Evolutionary conservation across 2,797 vertebrate species (phyloP).

Genomic region (Leptodactylus fallax): DNA sequence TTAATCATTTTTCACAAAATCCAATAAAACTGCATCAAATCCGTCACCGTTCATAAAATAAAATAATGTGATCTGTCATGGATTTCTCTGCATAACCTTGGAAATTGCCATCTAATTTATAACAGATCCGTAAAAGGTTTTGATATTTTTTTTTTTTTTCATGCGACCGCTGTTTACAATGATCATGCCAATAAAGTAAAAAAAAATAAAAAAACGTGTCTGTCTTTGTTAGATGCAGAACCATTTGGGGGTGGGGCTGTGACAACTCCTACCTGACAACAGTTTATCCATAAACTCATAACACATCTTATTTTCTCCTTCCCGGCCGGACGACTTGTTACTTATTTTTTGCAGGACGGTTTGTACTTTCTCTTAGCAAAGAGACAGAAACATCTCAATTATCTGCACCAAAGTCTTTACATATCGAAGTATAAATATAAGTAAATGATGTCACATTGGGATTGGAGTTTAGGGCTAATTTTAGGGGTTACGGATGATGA

Average conservation of each 20-base stretch:
- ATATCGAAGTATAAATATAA: too few relatives aligned
- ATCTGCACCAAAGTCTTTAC: too few relatives aligned
- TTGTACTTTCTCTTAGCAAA: too few relatives aligned
- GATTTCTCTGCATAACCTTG: conserved; percentile 73
- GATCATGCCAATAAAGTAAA: conserved; percentile 94
- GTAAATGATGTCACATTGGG: too few relatives aligned
- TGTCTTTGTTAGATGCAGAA: neutral
- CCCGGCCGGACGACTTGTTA: too few relatives aligned
- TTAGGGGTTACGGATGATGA: too few relatives aligned
- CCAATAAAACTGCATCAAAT: conserved; percentile 28
- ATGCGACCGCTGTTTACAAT: conserved; percentile 93
- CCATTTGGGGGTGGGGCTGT: neutral
- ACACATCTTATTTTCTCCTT: too few relatives aligned
- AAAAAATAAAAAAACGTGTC: neutral
- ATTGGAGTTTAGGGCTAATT: too few relatives aligned
- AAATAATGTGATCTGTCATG: too few relatives aligned
- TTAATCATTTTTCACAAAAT: neutral
- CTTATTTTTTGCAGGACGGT: too few relatives aligned
- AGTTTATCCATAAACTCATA: too few relatives aligned
- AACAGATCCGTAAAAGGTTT: conserved; percentile 78
- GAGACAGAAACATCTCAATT: too few relatives aligned
- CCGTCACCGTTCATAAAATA: neutral
- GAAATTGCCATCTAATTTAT: conserved; percentile 80
- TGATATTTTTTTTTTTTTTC: conserved; percentile 81
- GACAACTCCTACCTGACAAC: neutral